Evolutionary conservation across 2,888 invertebrate species (phyloP).

Genomic region (Lacanobia oleracea): DNA sequence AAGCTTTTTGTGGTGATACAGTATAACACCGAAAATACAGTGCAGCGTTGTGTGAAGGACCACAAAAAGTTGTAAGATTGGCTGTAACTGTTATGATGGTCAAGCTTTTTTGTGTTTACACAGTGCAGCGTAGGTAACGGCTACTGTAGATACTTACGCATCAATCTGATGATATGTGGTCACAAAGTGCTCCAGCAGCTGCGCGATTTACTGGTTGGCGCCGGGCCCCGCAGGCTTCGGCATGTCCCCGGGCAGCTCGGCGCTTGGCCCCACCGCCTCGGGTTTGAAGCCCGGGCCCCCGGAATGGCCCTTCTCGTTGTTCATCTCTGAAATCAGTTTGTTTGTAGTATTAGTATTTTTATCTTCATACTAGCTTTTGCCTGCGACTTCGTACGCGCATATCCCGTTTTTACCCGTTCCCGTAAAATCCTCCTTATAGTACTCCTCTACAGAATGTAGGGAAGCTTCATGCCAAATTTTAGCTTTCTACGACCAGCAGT

Average conservation of each 20-base stretch:
- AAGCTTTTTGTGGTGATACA: too few species aligned
- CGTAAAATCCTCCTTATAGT: too few species aligned
- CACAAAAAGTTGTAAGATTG: too few species aligned
- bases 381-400: too few species aligned
- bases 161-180: neutral
- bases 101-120: too few species aligned
- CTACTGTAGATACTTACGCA: neutral
- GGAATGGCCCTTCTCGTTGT: conserved; percentile 9
- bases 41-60: neutral
- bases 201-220: conserved; percentile 17
- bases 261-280: neutral
- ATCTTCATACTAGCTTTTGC: neutral
- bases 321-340: conserved; percentile 31
- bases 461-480: too few species aligned
- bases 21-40: neutral
- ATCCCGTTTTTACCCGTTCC: too few species aligned
- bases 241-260: neutral
- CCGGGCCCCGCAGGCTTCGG: neutral
- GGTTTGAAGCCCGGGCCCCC: neutral
- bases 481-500: too few species aligned
- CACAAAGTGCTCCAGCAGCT: conserved; percentile 8
- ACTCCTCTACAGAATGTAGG: too few species aligned
- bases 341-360: neutral
- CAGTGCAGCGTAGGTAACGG: neutral
- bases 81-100: too few species aligned